Conservation (phyloP, 2,797 vertebrate genomes). For the Gymnoscopelus microlampas region DNA sequence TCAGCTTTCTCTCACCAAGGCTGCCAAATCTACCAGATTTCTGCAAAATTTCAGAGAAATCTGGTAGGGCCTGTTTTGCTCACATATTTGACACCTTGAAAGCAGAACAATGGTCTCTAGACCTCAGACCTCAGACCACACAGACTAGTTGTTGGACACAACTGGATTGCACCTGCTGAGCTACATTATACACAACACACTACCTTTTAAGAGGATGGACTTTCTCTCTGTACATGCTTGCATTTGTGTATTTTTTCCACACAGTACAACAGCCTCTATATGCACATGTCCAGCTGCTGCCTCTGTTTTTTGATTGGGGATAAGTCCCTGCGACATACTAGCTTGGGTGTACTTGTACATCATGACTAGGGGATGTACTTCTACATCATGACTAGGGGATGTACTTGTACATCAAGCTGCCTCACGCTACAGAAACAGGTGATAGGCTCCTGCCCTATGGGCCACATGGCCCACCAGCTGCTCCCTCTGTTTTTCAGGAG, state of each 20-base stretch:
- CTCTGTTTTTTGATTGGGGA: neutral
- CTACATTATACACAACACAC: neutral
- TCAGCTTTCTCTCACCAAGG: neutral
- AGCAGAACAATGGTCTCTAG: neutral
- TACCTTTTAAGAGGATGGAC: no score
- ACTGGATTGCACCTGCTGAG: neutral
- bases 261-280: neutral
- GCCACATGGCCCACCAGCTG: neutral
- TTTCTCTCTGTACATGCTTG: no score
- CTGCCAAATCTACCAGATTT: neutral
- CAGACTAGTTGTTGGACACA: neutral
- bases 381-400: no score
- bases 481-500: neutral
- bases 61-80: neutral
- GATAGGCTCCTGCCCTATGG: no score
- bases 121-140: neutral
- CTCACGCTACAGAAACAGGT: neutral
- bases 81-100: neutral
- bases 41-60: conserved; percentile 3
- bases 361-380: no score
- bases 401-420: no score
- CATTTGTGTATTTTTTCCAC: no score
- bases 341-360: neutral
- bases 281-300: neutral
- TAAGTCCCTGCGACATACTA: neutral